A percentile compares a stretch with the other conserved stretches of the same genome.
phyloP scores from a whole-genome alignment of 2,113 vertebrate genomes.

The Anseranas semipalmata region DNA sequence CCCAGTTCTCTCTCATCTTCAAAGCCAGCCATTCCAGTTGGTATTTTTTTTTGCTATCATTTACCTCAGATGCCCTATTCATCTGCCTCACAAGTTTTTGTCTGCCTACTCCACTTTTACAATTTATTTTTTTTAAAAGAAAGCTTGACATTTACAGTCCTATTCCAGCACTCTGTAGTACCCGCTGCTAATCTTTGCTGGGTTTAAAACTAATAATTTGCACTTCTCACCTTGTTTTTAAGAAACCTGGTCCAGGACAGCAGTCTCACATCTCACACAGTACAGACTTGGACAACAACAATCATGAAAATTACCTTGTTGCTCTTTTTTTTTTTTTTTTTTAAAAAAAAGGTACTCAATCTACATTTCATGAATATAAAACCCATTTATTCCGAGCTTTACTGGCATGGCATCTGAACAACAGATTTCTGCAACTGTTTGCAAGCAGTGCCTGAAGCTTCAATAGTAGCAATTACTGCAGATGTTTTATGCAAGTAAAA shows the following conservation, averaged over 20 bases:
- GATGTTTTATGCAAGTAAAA: not conserved
- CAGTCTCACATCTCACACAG: not conserved
- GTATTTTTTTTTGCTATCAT: not conserved
- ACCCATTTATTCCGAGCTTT: not conserved
- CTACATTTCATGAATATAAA: not conserved
- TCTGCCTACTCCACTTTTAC: not conserved
- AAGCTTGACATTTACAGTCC: not conserved
- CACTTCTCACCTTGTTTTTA: not conserved
- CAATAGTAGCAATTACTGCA: not conserved
- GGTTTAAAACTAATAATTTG: not conserved
- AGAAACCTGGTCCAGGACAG: not conserved
- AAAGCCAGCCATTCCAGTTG: not conserved
- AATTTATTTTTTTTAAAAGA: too few species aligned
- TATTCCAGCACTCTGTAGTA: not conserved
- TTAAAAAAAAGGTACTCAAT: not conserved
- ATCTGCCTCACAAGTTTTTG: not conserved
- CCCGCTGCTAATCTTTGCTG: not conserved
- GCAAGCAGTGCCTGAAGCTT: not conserved
- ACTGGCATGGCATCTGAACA: fast-evolving
- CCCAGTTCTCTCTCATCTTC: not conserved
- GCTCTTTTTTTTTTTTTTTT: not conserved
- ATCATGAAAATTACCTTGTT: not conserved
- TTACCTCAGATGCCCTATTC: not conserved
- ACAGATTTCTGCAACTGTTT: not conserved
- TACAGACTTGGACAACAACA: not conserved